Percentiles rank a stretch among this genome's conserved stretches.
These are phyloP conservation scores for Telmatochromis sp. DNA, from an alignment of 2,113 vertebrate species.

Conservation along the genomic window DNA sequence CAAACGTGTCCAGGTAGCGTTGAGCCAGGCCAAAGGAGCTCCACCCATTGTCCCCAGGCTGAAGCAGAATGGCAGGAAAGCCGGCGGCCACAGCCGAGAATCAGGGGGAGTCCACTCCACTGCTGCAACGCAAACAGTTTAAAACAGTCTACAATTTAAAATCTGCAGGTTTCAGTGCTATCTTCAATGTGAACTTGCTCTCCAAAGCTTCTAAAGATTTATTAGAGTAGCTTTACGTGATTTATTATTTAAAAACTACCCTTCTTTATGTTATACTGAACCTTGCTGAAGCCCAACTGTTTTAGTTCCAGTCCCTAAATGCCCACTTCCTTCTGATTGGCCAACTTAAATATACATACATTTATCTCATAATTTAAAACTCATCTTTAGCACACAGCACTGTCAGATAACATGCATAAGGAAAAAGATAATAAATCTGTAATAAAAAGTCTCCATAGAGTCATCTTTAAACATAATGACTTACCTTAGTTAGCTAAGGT, in stretches of 20 bases:
- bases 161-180: neutral
- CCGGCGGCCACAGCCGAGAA: slow-evolving; percentile 57
- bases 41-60: slow-evolving; percentile 66
- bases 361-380: neutral
- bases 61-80: slow-evolving; percentile 66
- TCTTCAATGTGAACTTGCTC: neutral
- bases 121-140: slow-evolving; percentile 14
- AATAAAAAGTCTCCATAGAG: neutral
- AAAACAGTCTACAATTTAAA: neutral
- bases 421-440: neutral
- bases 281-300: neutral
- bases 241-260: neutral
- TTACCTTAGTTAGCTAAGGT: neutral
- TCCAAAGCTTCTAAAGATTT: neutral
- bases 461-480: neutral
- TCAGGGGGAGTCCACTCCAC: slow-evolving; percentile 67
- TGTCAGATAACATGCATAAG: neutral
- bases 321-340: neutral
- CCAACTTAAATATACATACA: neutral
- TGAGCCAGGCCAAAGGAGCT: slow-evolving; percentile 54
- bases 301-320: neutral
- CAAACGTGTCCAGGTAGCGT: slow-evolving; percentile 43
- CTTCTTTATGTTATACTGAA: neutral
- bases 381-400: neutral
- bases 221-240: neutral